A percentile compares a stretch with the other conserved stretches of the same genome.
These are phyloP conservation scores for Galeopsomyia nigrocyanea DNA, from an alignment of 2,888 invertebrate genomes.

Conservation along the genomic window DNA sequence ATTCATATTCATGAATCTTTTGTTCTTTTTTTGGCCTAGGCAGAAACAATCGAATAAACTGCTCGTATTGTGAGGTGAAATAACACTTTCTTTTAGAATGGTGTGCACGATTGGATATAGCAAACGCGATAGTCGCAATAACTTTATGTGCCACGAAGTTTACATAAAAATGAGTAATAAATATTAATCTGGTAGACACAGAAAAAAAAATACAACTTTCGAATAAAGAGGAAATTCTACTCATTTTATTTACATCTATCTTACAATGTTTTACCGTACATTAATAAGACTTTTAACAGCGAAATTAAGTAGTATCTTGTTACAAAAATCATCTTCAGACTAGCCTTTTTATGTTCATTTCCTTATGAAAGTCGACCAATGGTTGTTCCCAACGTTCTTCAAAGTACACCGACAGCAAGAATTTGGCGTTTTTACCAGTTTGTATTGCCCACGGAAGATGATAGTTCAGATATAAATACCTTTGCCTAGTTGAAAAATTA, in stretches of 20 bases:
- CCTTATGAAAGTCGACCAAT: conserved; percentile 82
- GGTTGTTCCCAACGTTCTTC: conserved; percentile 95
- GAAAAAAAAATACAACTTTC: no score
- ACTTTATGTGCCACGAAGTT: no score
- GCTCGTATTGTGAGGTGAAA: no score
- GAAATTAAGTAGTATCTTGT: background rate
- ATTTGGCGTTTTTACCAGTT: conserved; percentile 82
- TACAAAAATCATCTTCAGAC: conserved; percentile 14
- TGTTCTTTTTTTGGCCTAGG: no score
- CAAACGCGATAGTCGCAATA: no score
- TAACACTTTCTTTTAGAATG: no score
- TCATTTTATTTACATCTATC: background rate
- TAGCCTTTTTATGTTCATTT: conserved; percentile 80
- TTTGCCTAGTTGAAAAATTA: conserved; percentile 72
- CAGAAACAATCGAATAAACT: no score
- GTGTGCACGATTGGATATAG: no score
- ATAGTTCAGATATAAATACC: conserved; percentile 80
- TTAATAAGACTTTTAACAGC: background rate
- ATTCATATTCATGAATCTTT: no score
- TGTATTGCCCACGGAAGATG: conserved; percentile 90
- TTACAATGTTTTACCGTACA: background rate
- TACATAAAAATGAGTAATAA: no score
- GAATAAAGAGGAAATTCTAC: no score
- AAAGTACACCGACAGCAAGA: conserved; percentile 90
- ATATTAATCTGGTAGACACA: no score